Evolutionary conservation across 2,113 vertebrate species (phyloP).

Genomic region (Rutilus rutilus): DNA sequence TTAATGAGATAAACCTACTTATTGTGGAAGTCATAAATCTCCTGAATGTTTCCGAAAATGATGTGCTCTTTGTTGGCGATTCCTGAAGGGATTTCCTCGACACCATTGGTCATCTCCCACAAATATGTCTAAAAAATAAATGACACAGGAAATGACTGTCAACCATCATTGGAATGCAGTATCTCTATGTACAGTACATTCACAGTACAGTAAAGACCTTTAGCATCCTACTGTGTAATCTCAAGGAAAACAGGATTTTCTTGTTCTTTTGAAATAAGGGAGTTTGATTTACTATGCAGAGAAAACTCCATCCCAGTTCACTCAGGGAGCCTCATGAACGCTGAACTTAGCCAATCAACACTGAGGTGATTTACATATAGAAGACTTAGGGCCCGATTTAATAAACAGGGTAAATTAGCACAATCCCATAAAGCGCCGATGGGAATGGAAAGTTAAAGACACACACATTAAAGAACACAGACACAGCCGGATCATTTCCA

Average conservation of each 20-base stretch:
- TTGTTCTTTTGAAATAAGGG: background rate
- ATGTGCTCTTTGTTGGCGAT: constrained; percentile 94
- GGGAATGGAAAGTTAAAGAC: no score
- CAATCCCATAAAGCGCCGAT: no score
- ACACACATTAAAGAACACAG: no score
- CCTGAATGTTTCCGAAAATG: constrained; percentile 98
- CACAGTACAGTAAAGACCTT: background rate
- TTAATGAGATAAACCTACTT: constrained; percentile 78
- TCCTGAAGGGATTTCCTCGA: constrained; percentile 91
- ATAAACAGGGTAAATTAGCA: no score
- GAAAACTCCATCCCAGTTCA: no score
- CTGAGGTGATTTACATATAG: background rate
- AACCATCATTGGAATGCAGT: background rate
- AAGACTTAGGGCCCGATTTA: background rate
- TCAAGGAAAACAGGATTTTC: background rate
- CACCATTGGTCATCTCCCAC: constrained; percentile 96
- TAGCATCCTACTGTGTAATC: background rate
- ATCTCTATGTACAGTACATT: background rate
- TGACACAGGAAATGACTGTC: background rate
- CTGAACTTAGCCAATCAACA: no score
- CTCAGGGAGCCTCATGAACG: no score
- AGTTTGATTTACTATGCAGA: background rate
- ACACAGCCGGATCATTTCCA: no score
- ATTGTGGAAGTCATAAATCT: constrained; percentile 97
- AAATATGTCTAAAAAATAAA: constrained; percentile 85